Percentiles rank a stretch among this genome's conserved stretches.
These are phyloP conservation scores for Dinomys branickii DNA, from an alignment of 2,113 vertebrate genomes.

Conservation along the genomic window DNA sequence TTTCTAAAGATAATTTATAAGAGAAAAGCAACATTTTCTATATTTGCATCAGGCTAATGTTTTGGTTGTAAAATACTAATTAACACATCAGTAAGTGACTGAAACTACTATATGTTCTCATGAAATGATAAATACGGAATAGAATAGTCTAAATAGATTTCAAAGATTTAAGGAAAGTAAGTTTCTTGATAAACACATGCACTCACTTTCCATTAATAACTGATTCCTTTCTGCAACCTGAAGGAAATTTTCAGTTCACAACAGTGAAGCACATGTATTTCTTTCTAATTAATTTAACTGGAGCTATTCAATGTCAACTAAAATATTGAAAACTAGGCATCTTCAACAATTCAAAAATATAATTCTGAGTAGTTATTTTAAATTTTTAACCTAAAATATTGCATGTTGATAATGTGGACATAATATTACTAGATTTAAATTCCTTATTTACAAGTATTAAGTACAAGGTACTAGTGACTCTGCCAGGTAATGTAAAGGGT, in stretches of 20 bases:
- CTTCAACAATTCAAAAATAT: background rate
- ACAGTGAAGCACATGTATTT: background rate
- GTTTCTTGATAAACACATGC: slow-evolving; percentile 68
- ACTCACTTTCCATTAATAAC: background rate
- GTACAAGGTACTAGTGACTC: background rate
- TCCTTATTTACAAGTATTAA: background rate
- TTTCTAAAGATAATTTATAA: slow-evolving; percentile 33
- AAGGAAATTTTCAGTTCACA: slow-evolving; percentile 46
- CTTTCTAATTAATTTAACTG: slow-evolving; percentile 48
- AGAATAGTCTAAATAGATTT: slow-evolving; percentile 68
- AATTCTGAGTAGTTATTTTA: slow-evolving; percentile 10
- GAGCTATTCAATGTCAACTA: background rate
- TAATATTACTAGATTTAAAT: background rate
- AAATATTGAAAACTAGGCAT: slow-evolving; percentile 48
- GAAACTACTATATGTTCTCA: slow-evolving; percentile 58
- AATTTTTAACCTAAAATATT: background rate
- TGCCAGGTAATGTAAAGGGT: background rate
- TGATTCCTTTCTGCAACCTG: slow-evolving; percentile 37
- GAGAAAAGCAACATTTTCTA: background rate
- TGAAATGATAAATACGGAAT: slow-evolving; percentile 61
- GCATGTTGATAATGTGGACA: slow-evolving; percentile 2
- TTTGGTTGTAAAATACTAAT: slow-evolving; percentile 53
- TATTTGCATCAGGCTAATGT: slow-evolving; percentile 51
- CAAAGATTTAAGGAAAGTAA: slow-evolving; percentile 64
- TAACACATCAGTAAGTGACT: slow-evolving; percentile 67